phyloP scores from a whole-genome alignment of 2,797 vertebrate genomes.

The Sebastes trivittatus region DNA sequence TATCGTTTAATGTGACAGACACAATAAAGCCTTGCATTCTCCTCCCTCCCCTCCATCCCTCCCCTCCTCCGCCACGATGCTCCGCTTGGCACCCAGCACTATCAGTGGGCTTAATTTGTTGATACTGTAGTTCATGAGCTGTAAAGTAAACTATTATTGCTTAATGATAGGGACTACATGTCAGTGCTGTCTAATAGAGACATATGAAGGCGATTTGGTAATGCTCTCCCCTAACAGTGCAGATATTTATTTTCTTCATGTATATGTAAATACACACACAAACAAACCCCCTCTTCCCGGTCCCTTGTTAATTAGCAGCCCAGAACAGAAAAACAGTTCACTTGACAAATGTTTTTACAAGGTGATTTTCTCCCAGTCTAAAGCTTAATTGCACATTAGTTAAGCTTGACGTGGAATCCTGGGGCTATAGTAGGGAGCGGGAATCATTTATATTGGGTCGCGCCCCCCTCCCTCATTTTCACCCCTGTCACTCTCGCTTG shows the following conservation, averaged over 20 bases:
- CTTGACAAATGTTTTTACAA: conserved; percentile 88
- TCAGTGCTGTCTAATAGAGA: conserved; percentile 85
- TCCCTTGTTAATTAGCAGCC: conserved; percentile 83
- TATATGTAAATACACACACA: conserved; percentile 83
- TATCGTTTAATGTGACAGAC: conserved; percentile 79
- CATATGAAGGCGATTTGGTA: conserved; percentile 79
- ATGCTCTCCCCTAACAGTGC: conserved; percentile 73
- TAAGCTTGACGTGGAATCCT: conserved; percentile 82
- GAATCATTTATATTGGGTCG: conserved; percentile 79
- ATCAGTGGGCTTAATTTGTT: conserved; percentile 84
- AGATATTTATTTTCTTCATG: conserved; percentile 83
- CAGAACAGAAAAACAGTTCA: conserved; percentile 80
- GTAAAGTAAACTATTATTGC: conserved; percentile 87
- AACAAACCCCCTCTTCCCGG: conserved; percentile 71
- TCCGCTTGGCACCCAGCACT: conserved; percentile 65
- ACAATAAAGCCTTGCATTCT: conserved; percentile 75
- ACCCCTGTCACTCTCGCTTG: conserved; percentile 59
- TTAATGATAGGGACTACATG: conserved; percentile 85
- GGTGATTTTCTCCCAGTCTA: conserved; percentile 85
- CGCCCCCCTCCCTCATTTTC: conserved; percentile 62
- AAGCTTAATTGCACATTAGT: conserved; percentile 87
- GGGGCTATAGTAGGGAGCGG: conserved; percentile 73
- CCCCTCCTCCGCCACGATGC: conserved; percentile 30
- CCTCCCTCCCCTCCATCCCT: background rate
- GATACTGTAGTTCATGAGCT: conserved; percentile 85